Base-by-base conservation (phyloP, 2,888 invertebrate species). In the Halictus ligatus region DNA sequence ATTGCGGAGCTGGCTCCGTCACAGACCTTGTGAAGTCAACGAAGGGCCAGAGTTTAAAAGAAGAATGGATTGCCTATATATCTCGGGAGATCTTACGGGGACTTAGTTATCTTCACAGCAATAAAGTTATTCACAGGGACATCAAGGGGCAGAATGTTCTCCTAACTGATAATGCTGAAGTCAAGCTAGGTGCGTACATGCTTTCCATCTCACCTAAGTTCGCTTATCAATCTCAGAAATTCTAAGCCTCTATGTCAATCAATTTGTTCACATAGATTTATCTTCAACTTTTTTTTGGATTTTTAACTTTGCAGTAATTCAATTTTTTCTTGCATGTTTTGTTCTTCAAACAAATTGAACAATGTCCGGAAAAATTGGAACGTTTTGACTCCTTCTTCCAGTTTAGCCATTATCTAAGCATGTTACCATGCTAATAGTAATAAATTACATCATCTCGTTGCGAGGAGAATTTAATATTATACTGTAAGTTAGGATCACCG, bases 11-110 rank as follows among this genome's bases (percentile, higher is more conserved):
- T 95, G 97, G 99, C 86, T 99, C 99, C 81, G 99, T 99, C 84
- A 99, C 99, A 89, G 99, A 99, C 96, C 97, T 99, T 95, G 99
- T 99, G 80, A 99, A 99, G 96, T 99, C 99, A 89, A 99, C 99
- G 89, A 99, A 99, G 96, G 99, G 99, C 79, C 99, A 99, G 95
- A 98, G 98, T 90, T 96, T 99, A 92, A 99, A 99, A 96, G 99
- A 99, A 96, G 99, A 99, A 96, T 99, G 99, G 99, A 99, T 99
- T 95, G 99, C 99, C 82, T 99, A 99, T 95, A 99, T 99, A 92
- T 99, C 99, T 95, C 97, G 99, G 95, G 98, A 99, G 97, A 98
- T 98, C 91, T 96, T 99, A 89, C 97, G 99, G 94, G 99, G 99
- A 91, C 97, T 99, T 87, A 98, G 98, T 95, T 99, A 99, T 96